Base-by-base conservation (phyloP, 53 echinoderm and acorn worm species). In the Holothuria scabra region DNA sequence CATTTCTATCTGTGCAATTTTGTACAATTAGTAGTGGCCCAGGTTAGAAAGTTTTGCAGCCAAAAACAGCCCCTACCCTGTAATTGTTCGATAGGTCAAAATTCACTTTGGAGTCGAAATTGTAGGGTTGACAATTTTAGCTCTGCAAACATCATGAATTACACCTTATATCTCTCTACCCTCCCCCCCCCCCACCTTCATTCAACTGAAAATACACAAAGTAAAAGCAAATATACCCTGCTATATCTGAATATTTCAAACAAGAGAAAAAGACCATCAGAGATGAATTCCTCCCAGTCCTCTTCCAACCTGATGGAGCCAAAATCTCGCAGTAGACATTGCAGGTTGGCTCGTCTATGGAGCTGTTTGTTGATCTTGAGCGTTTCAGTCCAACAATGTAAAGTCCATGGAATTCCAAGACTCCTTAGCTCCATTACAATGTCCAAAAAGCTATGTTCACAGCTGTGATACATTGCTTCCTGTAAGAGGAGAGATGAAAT, bases 401-500 rank as follows among this genome's bases (percentile, higher is more conserved):
- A 60, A 30, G 91, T 96, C 97, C 97, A 96, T 3, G 93, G 82
- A 2, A 96, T 91, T 8, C 93, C 97, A 2, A 96, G 90, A 58
- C 97, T 96, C 1, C 97, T 83, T 3, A 96, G 82, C 88, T 96
- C 97, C 97, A 96, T 96, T 28, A 93, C 85, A 41, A 96, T 91
- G 71, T 96, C 97, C 25, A 96, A 70, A 82, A 88, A 96, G 25
- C 90, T 88, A 80, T 96, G 93, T 78, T 96, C 93, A 85, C 97
- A 93, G 85, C 97, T 93, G 86, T 93, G 93, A 79, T 96, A 96
- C 93, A 96, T 93, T 12, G 97, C 97, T 76, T 93, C 97, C 97
- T 96, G 66, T 26, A 35, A 64, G 18, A 66, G 8, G 12, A 2
- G 18, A 28, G 20, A n/a, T 59, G 26, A 25, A 52, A 16, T 18